Conservation (phyloP, 2,797 vertebrate genomes). For the Peromyscus nudipes region DNA sequence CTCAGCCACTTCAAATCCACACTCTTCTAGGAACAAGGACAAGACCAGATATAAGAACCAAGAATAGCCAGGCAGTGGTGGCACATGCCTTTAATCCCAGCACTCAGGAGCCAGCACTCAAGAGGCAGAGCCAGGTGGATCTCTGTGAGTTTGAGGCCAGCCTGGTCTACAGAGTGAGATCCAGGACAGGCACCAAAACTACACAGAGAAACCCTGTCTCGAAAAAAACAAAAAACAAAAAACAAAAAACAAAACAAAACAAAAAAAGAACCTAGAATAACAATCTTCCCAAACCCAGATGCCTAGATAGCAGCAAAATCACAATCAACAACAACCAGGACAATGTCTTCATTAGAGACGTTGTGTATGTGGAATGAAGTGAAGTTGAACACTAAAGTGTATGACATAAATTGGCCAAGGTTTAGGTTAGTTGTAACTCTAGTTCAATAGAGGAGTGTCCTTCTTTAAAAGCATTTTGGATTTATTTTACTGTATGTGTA, state of each 20-base stretch:
- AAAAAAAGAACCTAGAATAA: too few species aligned
- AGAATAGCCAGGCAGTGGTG: too few species aligned
- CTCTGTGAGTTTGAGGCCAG: too few species aligned
- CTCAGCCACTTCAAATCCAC: not conserved
- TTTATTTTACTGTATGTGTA: not conserved
- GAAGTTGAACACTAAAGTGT: not conserved
- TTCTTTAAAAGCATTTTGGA: not conserved
- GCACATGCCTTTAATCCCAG: too few species aligned
- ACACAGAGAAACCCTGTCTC: too few species aligned
- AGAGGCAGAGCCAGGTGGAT: too few species aligned
- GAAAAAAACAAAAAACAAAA: too few species aligned
- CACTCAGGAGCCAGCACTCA: too few species aligned
- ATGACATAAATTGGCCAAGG: not conserved
- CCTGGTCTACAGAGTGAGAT: too few species aligned
- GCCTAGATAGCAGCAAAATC: not conserved
- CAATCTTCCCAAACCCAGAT: not conserved
- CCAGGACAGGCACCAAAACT: too few species aligned
- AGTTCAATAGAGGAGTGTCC: not conserved
- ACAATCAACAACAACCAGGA: not conserved
- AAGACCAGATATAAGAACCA: not conserved
- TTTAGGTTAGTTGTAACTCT: not conserved
- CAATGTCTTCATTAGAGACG: not conserved
- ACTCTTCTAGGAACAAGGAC: not conserved
- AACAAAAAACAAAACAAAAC: too few species aligned
- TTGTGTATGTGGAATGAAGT: not conserved